A percentile compares a stretch with the other conserved stretches of the same genome.
Evolutionary conservation across 2,888 invertebrate species (phyloP).

Genomic region (Spodoptera littoralis): DNA sequence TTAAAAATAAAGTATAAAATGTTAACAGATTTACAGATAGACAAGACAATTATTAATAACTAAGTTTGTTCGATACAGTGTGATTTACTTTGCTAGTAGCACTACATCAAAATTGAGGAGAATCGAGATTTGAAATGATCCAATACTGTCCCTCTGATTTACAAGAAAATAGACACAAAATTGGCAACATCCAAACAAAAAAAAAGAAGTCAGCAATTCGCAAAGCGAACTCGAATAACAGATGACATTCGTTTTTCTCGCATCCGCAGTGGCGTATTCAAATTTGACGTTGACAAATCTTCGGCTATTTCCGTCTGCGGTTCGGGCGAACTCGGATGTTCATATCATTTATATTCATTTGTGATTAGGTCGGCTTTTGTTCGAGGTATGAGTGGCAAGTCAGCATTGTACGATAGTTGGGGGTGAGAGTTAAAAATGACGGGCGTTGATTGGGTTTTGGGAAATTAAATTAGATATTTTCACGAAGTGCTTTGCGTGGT

Average conservation of each 20-base stretch:
- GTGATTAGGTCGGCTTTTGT: conserved; percentile 74
- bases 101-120: not conserved
- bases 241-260: conserved; percentile 86
- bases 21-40: no score
- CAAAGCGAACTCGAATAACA: conserved; percentile 67
- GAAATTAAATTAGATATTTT: conserved; percentile 37
- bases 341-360: conserved; percentile 86
- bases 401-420: conserved; percentile 67
- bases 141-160: not conserved
- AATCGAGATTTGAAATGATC: not conserved
- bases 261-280: conserved; percentile 84
- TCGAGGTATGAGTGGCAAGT: conserved; percentile 71
- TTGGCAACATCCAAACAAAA: conserved; percentile 41
- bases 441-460: conserved; percentile 43
- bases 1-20: no score
- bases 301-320: conserved; percentile 83
- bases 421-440: conserved; percentile 70
- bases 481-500: not conserved
- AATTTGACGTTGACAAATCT: conserved; percentile 87
- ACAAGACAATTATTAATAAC: no score
- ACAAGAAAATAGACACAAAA: conserved; percentile 28
- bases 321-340: conserved; percentile 79
- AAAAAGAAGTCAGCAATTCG: conserved; percentile 33
- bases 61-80: no score
- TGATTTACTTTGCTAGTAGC: no score